Base-by-base conservation (phyloP, 1,140 invertebrate genomes). In the Drosophila bocqueti region DNA sequence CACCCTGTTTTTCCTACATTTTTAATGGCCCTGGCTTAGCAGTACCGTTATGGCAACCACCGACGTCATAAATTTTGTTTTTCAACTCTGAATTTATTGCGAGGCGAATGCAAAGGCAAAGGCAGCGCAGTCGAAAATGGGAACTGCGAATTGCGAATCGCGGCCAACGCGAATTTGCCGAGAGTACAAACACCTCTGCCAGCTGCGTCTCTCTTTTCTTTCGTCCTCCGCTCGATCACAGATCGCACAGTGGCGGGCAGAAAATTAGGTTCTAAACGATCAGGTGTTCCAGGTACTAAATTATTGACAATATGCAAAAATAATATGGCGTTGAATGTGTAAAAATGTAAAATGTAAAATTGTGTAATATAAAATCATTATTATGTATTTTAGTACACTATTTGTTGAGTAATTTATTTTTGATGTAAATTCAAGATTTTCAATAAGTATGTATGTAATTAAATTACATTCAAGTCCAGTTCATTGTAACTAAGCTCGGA, bases 31-130 rank as follows among this genome's bases (percentile, higher is more conserved):
- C 49, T 68, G 79, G 76, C 79, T 87, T 74, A 69, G 75, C 60
- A 64, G 58, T 77, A 83, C 83, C 79, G 83, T 87, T 83, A 89
- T 66, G 62, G 73, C 83, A 83, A 72, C 59, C 52, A 45, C 21
- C 77, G 73, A 55, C 54, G 73, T 74, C 81, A 78, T 87, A 87
- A 89, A 87, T 83, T 83, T 62, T 24, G n/a, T 26, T 73, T 86
- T 59, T 50, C 60, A 69, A 74, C 68, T 83, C 81, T 80, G 65
- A 73, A 80, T 78, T 87, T 89, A 89, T 87, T 77, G 68, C 72
- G 61, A 67, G 60, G 52, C 66, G 49, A 85, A 66, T 85, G 74
- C 61, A 46, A 65, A 65, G 52, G 9, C 52, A 55, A 16, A 52
- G 5, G 29, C 50, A 59, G 18, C 55, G 55, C 55, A 66, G 66